Percentiles rank a stretch among this genome's conserved stretches.
Evolutionary conservation across 2,888 invertebrate genomes (phyloP).

Genomic region (Mythimna pallens): DNA sequence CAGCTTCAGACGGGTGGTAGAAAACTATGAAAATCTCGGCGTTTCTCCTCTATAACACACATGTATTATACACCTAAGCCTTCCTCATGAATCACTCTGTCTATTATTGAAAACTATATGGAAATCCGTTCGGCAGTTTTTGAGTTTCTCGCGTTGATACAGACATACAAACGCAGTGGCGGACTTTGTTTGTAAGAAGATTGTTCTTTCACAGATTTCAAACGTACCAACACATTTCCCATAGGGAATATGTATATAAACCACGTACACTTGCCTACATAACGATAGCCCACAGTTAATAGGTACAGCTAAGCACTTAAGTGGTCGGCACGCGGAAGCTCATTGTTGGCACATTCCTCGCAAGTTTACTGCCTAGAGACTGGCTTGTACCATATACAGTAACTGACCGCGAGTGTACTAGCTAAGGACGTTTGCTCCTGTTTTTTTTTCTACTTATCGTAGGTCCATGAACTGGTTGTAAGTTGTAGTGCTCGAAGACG

Average conservation of each 20-base stretch:
- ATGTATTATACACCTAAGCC: too few species aligned
- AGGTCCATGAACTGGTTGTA: background rate
- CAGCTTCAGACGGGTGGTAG: too few species aligned
- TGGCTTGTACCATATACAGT: conserved; percentile 46
- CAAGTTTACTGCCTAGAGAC: conserved; percentile 46
- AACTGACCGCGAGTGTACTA: conserved; percentile 36
- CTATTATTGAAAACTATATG: too few species aligned
- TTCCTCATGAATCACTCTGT: too few species aligned
- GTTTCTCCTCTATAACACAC: too few species aligned
- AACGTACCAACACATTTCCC: too few species aligned
- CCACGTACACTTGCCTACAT: background rate
- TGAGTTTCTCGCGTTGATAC: too few species aligned
- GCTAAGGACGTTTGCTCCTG: conserved; percentile 33
- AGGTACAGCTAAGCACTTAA: conserved; percentile 19
- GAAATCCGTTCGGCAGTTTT: too few species aligned
- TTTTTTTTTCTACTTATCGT: background rate
- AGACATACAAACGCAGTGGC: too few species aligned
- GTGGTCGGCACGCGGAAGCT: conserved; percentile 56
- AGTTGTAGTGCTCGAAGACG: background rate
- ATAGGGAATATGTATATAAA: background rate
- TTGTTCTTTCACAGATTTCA: too few species aligned
- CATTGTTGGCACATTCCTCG: conserved; percentile 62
- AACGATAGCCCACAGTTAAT: conserved; percentile 3
- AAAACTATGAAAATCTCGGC: too few species aligned
- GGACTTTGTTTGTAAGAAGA: too few species aligned